phyloP scores from a whole-genome alignment of 1,140 invertebrate genomes.

The Phymastichus coffea region DNA sequence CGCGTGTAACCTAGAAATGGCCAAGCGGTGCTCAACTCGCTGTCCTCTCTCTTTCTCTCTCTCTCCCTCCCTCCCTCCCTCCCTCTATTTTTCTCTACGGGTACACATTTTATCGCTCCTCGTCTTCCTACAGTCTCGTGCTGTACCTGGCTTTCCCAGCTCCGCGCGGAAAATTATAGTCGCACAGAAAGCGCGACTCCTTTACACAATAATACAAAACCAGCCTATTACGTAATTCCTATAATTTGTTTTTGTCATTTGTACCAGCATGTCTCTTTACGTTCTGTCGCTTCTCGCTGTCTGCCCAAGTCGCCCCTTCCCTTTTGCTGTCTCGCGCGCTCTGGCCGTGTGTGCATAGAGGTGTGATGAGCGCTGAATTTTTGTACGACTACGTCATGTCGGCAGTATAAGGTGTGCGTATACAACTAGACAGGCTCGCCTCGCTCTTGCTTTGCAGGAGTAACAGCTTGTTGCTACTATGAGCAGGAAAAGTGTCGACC shows the following conservation, averaged over 20 bases:
- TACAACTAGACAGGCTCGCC: too few species aligned
- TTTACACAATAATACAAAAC: too few species aligned
- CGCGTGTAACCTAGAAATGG: slow-evolving; percentile 59
- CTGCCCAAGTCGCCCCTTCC: too few species aligned
- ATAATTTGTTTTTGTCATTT: slow-evolving; percentile 9
- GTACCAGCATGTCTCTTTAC: background rate
- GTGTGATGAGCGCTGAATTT: background rate
- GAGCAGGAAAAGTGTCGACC: too few species aligned
- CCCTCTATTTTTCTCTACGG: background rate
- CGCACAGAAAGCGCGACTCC: too few species aligned
- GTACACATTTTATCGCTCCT: background rate
- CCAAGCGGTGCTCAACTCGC: slow-evolving; percentile 52
- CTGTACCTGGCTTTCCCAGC: background rate
- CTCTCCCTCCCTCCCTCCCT: background rate
- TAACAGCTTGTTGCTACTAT: too few species aligned
- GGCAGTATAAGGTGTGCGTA: too few species aligned
- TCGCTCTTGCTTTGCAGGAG: too few species aligned
- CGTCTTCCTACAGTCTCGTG: background rate
- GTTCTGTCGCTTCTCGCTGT: background rate
- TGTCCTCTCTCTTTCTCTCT: slow-evolving; percentile 18
- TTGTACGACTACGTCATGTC: background rate
- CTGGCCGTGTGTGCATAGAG: background rate
- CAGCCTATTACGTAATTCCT: slow-evolving; percentile 11
- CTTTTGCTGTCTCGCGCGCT: too few species aligned
- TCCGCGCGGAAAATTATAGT: background rate